Percentiles rank a stretch among this genome's conserved stretches.
These are phyloP conservation scores for Philhelius pedissequus DNA, from an alignment of 2,888 invertebrate species.

Conservation along the genomic window DNA sequence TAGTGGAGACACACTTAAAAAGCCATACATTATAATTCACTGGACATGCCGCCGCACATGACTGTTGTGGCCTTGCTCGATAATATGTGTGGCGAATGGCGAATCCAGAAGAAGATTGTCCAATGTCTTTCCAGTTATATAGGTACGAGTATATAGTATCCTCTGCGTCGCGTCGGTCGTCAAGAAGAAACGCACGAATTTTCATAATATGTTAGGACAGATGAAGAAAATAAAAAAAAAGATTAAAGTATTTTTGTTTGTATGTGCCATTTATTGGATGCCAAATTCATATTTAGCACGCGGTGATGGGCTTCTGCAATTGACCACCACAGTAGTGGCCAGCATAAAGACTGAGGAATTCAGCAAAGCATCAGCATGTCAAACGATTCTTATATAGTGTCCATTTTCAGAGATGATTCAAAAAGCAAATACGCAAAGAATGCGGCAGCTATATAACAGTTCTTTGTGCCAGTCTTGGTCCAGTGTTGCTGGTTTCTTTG, in stretches of 20 bases:
- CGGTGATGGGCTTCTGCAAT: conserved; percentile 49
- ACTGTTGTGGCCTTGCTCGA: conserved; percentile 48
- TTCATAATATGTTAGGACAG: conserved; percentile 31
- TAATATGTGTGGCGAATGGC: conserved; percentile 11
- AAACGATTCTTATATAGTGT: conserved; percentile 24
- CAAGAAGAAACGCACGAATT: conserved; percentile 19
- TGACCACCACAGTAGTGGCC: conserved; percentile 9
- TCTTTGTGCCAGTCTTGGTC: conserved; percentile 59
- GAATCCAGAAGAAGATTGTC: neutral
- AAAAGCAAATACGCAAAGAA: conserved; percentile 64
- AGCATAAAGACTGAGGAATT: neutral
- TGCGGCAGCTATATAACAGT: conserved; percentile 64
- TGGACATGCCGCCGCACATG: conserved; percentile 20
- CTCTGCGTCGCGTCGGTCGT: too few relatives aligned
- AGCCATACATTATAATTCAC: conserved; percentile 29
- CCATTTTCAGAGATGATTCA: conserved; percentile 61
- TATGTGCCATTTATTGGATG: conserved; percentile 37
- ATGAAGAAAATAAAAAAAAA: neutral
- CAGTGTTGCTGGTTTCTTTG: conserved; percentile 6
- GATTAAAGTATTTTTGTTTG: neutral
- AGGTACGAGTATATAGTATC: too few relatives aligned
- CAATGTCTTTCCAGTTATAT: neutral
- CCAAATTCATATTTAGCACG: conserved; percentile 58
- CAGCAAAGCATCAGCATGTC: conserved; percentile 1
- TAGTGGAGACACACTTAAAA: conserved; percentile 45